These are phyloP conservation scores for Agrochola lychnidis DNA, from an alignment of 2,888 invertebrate species.

Conservation along the genomic window DNA sequence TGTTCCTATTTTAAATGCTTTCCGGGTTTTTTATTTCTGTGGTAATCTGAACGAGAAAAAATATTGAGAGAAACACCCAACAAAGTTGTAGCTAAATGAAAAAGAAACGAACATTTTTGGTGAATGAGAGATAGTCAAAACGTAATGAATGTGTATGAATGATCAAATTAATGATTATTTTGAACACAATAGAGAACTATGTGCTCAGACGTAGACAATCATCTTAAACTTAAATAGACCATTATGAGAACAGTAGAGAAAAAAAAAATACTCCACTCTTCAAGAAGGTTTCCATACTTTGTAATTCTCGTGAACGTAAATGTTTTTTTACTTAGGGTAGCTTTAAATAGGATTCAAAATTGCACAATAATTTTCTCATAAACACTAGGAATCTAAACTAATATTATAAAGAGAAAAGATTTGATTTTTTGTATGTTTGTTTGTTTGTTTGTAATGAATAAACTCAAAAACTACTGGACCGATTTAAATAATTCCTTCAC, in stretches of 20 bases:
- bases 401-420: too few relatives aligned
- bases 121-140: not conserved
- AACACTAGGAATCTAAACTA: too few relatives aligned
- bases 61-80: slow-evolving; percentile 6
- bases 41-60: slow-evolving; percentile 29
- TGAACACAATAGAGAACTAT: not conserved
- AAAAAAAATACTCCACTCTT: too few relatives aligned
- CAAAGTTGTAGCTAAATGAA: not conserved
- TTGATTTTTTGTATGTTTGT: too few relatives aligned
- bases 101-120: not conserved
- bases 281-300: too few relatives aligned
- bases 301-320: too few relatives aligned
- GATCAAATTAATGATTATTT: not conserved
- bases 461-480: too few relatives aligned
- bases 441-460: too few relatives aligned
- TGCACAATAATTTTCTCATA: not conserved
- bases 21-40: slow-evolving; percentile 39
- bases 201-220: not conserved
- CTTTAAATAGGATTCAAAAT: not conserved
- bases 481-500: too few relatives aligned
- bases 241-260: not conserved
- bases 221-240: not conserved
- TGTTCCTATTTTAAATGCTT: slow-evolving; percentile 48
- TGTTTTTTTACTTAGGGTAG: not conserved
- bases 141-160: not conserved